A percentile compares a stretch with the other conserved stretches of the same genome.
These are phyloP conservation scores for Hydrolagus colliei DNA, from an alignment of 2,797 vertebrate species.

Conservation along the genomic window DNA sequence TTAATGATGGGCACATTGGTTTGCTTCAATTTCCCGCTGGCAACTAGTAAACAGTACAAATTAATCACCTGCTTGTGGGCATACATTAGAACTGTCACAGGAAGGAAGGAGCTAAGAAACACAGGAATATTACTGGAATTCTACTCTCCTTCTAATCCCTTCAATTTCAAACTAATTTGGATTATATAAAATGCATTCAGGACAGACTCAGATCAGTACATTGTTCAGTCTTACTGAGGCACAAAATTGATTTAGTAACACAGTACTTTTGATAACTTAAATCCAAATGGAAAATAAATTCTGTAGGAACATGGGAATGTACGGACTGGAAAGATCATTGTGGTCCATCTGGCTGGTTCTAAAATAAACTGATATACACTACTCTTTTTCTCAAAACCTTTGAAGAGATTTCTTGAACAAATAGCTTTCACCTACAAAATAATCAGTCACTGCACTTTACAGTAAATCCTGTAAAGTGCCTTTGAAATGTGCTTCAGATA, in stretches of 20 bases:
- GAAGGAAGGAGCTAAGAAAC: constrained; percentile 22
- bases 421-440: too few relatives aligned
- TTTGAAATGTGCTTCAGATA: too few relatives aligned
- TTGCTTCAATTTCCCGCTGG: neutral
- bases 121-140: neutral
- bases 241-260: neutral
- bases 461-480: too few relatives aligned
- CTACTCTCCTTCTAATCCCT: constrained; percentile 11
- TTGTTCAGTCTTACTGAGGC: neutral
- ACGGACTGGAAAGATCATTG: too few relatives aligned
- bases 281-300: neutral
- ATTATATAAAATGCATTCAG: neutral
- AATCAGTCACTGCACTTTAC: too few relatives aligned
- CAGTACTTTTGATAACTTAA: neutral
- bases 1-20: neutral
- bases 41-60: neutral
- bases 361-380: too few relatives aligned
- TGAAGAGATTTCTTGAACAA: too few relatives aligned
- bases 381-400: too few relatives aligned
- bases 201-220: neutral
- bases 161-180: neutral
- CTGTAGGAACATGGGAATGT: too few relatives aligned
- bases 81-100: neutral
- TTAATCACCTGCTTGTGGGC: neutral
- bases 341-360: too few relatives aligned